Base-by-base conservation (phyloP, 92 coral and sea anemone species). In the Epizoanthus fatuus region DNA sequence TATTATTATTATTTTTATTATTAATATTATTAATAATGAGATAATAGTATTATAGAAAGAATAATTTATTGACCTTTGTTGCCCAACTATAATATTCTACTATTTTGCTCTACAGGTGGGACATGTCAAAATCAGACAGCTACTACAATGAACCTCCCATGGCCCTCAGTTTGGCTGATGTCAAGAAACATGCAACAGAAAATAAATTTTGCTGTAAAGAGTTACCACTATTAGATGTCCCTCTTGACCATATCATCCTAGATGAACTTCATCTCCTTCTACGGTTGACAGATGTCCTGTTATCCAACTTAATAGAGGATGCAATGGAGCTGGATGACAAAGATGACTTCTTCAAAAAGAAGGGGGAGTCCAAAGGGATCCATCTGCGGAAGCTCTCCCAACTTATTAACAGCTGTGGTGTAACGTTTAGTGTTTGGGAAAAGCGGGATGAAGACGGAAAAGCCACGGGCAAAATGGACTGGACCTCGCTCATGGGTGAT, bases 201-300 rank as follows among this genome's bases (percentile, higher is more conserved):
- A 52, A 53, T 20, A 74, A 82, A 25, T 91, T 59, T 69, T 78
- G 88, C 62, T 86, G 89, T 66, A 8, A 37, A 2, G 69, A 90
- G 4, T 16, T 73, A 6, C 88, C 91, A 37, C 63, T 86, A 15
- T 49, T 90, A 7, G 55, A 73, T 58, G 66, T 83, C 72, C 91
- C 91, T 17, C 86, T 74, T 4, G 88, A 88, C 39, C 84, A 88
- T 64, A 84, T 88, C 16, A 80, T 88, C 42, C 77, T 88, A 3
- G 92, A 91, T 88, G 94, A 88, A 29, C 80, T 91, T 12, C 91
- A 91, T 29, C 85, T 91, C 3, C 84, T 91, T 7, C 67, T 91
- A 4, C 37, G 84, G 10, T 29, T 91, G 47, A 88, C 94, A 0
- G 94, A 91, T 84, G 81, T 91, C 32, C 42, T 88, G 29, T 74